Evolutionary conservation across 2,113 vertebrate genomes (phyloP).

Genomic region (Gobius niger): DNA sequence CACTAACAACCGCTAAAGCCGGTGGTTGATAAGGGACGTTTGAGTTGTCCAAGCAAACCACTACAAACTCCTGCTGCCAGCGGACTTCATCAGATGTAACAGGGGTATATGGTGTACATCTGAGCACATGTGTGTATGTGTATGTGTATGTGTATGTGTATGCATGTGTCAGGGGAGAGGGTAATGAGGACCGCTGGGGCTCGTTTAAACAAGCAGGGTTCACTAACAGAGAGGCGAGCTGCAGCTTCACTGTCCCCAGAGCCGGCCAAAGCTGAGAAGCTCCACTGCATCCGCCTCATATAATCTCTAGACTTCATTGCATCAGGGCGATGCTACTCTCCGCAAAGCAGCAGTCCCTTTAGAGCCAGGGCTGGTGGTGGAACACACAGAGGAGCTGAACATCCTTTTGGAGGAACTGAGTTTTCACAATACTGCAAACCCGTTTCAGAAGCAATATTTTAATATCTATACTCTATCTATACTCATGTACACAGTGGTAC

Average conservation of each 20-base stretch:
- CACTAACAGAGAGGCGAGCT: conserved; percentile 59
- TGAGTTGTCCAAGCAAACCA: conserved; percentile 42
- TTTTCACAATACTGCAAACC: neutral
- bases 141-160: conserved; percentile 8
- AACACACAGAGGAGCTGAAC: neutral
- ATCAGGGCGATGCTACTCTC: conserved; percentile 16
- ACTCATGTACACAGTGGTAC: no score
- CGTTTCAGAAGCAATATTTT: neutral
- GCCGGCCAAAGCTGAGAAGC: conserved; percentile 24
- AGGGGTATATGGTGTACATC: conserved; percentile 30
- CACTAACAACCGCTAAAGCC: conserved; percentile 49
- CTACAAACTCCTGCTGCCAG: conserved; percentile 30
- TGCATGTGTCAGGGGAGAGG: conserved; percentile 60
- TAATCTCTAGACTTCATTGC: conserved; percentile 32
- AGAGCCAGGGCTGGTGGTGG: neutral
- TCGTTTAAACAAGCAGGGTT: conserved; percentile 72
- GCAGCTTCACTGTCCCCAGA: conserved; percentile 36
- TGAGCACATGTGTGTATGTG: conserved; percentile 7
- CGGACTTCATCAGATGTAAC: conserved; percentile 45
- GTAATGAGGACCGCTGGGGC: conserved; percentile 76
- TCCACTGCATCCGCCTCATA: conserved; percentile 28
- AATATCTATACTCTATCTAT: no score
- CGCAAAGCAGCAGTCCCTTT: conserved; percentile 3
- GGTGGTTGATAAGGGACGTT: conserved; percentile 37
- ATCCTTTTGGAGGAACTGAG: no score